Conservation (phyloP, 2,113 vertebrate genomes). For the Malurus alboscapulatus region DNA sequence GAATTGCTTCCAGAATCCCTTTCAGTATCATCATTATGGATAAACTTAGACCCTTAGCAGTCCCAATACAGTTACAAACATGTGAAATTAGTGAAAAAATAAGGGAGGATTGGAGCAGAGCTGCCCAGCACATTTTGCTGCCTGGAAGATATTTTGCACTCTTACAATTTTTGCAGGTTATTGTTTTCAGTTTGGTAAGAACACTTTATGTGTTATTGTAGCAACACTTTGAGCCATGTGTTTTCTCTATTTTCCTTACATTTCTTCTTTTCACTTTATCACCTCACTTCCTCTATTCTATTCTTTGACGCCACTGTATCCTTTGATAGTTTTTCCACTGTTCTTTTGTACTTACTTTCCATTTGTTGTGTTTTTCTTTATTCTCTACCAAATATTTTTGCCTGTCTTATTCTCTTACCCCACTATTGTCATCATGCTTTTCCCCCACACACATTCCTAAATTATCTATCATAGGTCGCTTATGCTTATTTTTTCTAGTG, state of each 20-base stretch:
- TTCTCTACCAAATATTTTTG: constrained; percentile 1
- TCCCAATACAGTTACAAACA: not conserved
- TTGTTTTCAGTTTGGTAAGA: not conserved
- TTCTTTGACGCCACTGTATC: not conserved
- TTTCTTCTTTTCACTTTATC: constrained; percentile 29
- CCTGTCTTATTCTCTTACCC: not conserved
- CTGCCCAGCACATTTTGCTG: not conserved
- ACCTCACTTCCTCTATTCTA: constrained; percentile 41
- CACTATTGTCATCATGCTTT: not conserved
- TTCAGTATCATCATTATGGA: not conserved
- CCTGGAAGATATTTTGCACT: not conserved
- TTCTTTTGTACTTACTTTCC: constrained; percentile 36
- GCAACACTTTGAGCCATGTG: not conserved
- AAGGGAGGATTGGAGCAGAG: not conserved
- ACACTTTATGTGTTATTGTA: not conserved
- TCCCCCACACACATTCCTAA: not conserved
- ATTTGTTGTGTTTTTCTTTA: constrained; percentile 19
- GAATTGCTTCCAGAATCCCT: not conserved
- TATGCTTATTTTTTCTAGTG: not conserved
- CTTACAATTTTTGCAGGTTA: not conserved
- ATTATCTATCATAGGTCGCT: not conserved
- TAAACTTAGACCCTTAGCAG: not conserved
- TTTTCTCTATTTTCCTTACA: constrained; percentile 12
- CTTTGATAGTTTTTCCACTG: constrained; percentile 53
- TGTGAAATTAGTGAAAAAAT: not conserved